phyloP scores from a whole-genome alignment of 2,888 invertebrate genomes.

The Eudemis profundana region DNA sequence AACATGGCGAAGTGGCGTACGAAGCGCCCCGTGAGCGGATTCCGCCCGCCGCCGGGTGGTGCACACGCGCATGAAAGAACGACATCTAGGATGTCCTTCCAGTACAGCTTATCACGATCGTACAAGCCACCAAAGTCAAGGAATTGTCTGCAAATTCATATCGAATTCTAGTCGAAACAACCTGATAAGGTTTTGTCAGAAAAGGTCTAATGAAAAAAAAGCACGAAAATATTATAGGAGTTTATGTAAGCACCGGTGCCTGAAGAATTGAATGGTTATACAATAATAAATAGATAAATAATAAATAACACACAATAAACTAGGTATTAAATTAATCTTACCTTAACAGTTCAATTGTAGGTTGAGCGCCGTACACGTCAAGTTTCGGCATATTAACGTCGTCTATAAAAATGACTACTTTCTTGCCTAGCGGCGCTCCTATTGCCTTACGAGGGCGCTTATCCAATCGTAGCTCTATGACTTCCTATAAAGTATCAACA shows the following conservation, averaged over 20 bases:
- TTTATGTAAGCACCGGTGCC: too few species aligned
- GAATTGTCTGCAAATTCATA: constrained; percentile 84
- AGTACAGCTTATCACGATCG: constrained; percentile 94
- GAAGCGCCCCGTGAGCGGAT: constrained; percentile 93
- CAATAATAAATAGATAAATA: too few species aligned
- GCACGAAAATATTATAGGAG: too few species aligned
- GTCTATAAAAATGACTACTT: constrained; percentile 94
- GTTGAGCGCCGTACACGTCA: constrained; percentile 95
- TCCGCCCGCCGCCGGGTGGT: constrained; percentile 96
- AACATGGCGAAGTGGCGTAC: constrained; percentile 95
- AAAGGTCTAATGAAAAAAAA: too few species aligned
- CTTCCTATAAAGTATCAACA: constrained; percentile 83
- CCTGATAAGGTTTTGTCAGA: too few species aligned
- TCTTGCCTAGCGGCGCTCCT: constrained; percentile 93
- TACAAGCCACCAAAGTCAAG: constrained; percentile 93
- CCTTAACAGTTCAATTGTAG: constrained; percentile 95
- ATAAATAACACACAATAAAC: too few species aligned
- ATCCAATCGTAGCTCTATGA: constrained; percentile 94
- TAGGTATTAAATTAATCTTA: too few species aligned
- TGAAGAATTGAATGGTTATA: too few species aligned
- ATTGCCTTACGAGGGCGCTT: constrained; percentile 91
- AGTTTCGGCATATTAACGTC: constrained; percentile 96
- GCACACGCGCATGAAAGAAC: constrained; percentile 93
- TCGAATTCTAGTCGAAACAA: not conserved
- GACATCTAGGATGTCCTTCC: constrained; percentile 95